phyloP scores from a whole-genome alignment of 1,140 invertebrate species.

The Globodera rostochiensis region DNA sequence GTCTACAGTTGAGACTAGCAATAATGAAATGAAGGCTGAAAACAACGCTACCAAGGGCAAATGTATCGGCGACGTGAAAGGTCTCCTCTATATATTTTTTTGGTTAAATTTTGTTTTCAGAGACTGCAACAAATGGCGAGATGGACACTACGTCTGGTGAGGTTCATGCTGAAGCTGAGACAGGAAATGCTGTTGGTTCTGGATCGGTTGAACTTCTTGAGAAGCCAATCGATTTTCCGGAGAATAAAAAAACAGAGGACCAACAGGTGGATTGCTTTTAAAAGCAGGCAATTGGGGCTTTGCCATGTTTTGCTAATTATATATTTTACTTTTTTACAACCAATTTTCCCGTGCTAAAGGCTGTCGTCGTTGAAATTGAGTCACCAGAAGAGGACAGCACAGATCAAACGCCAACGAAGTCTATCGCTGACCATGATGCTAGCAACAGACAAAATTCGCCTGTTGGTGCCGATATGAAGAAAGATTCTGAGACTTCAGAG shows the following conservation, averaged over 20 bases:
- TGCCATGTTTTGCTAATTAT: no score
- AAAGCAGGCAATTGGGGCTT: not conserved
- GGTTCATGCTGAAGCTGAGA: not conserved
- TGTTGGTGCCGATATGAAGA: no score
- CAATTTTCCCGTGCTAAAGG: no score
- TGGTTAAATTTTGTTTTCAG: not conserved
- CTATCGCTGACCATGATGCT: no score
- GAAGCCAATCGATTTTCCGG: not conserved
- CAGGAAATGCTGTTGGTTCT: not conserved
- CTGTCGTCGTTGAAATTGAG: not conserved
- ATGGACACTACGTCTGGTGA: not conserved
- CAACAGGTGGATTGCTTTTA: not conserved
- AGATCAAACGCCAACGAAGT: no score
- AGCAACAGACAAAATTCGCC: no score
- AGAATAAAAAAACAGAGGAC: not conserved
- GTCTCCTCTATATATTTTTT: slow-evolving; percentile 31
- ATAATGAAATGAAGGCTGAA: not conserved
- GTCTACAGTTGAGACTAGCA: not conserved
- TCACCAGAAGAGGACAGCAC: not conserved
- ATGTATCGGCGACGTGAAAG: slow-evolving; percentile 76
- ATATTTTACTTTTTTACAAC: not conserved
- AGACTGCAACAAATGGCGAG: not conserved
- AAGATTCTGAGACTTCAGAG: no score
- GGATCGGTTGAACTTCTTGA: not conserved
- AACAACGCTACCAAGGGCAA: slow-evolving; percentile 74